A percentile compares a stretch with the other conserved stretches of the same genome.
phyloP scores from a whole-genome alignment of 2,113 vertebrate genomes.

The Meles meles region DNA sequence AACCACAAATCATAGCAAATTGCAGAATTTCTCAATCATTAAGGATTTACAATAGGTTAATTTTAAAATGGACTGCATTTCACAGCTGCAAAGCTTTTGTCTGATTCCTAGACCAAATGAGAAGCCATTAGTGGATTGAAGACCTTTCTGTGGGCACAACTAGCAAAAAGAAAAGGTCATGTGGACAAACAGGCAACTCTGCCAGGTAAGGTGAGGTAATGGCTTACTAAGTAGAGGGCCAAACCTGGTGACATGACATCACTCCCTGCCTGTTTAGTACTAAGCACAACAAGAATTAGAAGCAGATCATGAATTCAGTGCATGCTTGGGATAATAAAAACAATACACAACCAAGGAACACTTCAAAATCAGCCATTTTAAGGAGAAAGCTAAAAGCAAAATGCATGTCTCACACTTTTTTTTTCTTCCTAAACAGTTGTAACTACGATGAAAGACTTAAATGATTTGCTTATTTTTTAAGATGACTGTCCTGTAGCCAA shows the following conservation, averaged over 20 bases:
- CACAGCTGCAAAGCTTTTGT: conserved; percentile 76
- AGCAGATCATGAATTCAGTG: not conserved
- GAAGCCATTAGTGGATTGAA: conserved; percentile 52
- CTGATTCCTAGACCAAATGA: conserved; percentile 59
- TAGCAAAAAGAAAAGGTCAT: conserved; percentile 39
- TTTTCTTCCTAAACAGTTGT: conserved; percentile 30
- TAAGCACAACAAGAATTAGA: conserved; percentile 9
- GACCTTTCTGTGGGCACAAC: conserved; percentile 35
- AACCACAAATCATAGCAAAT: conserved; percentile 65
- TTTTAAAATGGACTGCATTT: conserved; percentile 69
- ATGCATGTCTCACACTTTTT: not conserved
- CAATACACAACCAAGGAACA: not conserved
- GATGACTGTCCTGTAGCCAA: not conserved
- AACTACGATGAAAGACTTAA: not conserved
- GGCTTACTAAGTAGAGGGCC: not conserved
- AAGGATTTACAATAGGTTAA: conserved; percentile 77
- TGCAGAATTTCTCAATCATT: conserved; percentile 73
- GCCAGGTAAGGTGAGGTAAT: conserved; percentile 44
- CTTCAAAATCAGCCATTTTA: not conserved
- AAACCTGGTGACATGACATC: not conserved
- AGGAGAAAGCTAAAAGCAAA: not conserved
- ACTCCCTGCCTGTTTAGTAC: not conserved
- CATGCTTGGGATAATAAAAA: conserved; percentile 34
- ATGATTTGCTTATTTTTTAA: conserved; percentile 9
- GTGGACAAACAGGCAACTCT: not conserved